A percentile compares a stretch with the other conserved stretches of the same genome.
Evolutionary conservation across 2,797 vertebrate species (phyloP).

Genomic region (Sarcophilus harrisii): DNA sequence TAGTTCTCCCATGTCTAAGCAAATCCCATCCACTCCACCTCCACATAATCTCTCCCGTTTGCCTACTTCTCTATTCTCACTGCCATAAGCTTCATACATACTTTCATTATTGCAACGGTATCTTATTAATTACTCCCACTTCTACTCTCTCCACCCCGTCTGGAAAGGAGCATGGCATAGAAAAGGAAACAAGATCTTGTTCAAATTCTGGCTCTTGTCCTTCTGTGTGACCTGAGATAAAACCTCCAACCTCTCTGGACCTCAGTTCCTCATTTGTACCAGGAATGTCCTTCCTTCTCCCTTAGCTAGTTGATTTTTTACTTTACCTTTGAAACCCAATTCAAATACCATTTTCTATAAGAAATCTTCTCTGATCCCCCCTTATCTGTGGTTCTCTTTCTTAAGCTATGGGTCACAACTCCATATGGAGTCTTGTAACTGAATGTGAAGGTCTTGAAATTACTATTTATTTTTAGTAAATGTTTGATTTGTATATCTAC

Average conservation of each 20-base stretch:
- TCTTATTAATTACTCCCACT: neutral
- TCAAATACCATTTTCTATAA: neutral
- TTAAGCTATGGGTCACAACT: too few species aligned
- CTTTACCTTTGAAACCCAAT: neutral
- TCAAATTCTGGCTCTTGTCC: neutral
- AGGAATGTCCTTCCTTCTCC: neutral
- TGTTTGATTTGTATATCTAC: too few species aligned
- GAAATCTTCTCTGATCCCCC: neutral
- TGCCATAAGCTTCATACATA: neutral
- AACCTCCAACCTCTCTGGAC: neutral
- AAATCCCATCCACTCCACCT: neutral
- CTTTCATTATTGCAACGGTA: neutral
- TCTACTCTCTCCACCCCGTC: neutral
- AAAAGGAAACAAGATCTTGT: neutral
- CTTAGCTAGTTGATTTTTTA: neutral
- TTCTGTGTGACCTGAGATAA: neutral
- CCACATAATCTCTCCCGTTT: neutral
- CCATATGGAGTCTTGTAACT: too few species aligned
- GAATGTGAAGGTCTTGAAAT: too few species aligned
- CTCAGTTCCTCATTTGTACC: neutral
- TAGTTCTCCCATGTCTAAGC: neutral
- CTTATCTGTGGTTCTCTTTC: neutral
- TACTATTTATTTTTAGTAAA: too few species aligned
- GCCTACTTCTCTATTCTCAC: neutral
- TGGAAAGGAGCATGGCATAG: neutral